Evolutionary conservation across 2,797 vertebrate species (phyloP).

Genomic region (Leptodactylus fallax): DNA sequence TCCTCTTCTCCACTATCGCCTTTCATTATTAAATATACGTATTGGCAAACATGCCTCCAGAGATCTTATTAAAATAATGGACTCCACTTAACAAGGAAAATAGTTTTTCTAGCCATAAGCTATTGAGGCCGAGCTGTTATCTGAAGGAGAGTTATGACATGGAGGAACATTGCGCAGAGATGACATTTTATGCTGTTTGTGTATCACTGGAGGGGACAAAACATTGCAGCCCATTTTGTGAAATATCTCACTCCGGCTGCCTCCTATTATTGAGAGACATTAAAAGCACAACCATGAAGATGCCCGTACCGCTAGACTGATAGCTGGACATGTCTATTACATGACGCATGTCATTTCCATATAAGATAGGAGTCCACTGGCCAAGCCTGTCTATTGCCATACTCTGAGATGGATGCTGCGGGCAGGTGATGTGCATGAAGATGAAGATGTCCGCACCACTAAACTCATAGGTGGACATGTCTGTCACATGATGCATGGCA

Average conservation of each 20-base stretch:
- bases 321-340: neutral
- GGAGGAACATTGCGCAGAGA: neutral
- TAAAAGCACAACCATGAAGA: neutral
- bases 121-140: slow-evolving; percentile 15
- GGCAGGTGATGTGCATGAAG: too few species aligned
- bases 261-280: neutral
- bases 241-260: slow-evolving; percentile 2
- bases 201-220: neutral
- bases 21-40: slow-evolving; percentile 45
- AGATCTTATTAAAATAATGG: slow-evolving; percentile 56
- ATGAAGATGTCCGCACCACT: too few species aligned
- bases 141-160: slow-evolving; percentile 6
- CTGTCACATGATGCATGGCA: too few species aligned
- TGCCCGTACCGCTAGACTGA: neutral
- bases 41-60: slow-evolving; percentile 40
- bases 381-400: too few species aligned
- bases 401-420: too few species aligned
- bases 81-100: slow-evolving; percentile 41
- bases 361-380: neutral
- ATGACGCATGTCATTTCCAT: neutral
- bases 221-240: neutral
- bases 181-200: slow-evolving; percentile 21
- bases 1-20: neutral
- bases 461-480: too few species aligned
- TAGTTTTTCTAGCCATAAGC: slow-evolving; percentile 42